Evolutionary conservation across 2,797 vertebrate genomes (phyloP).

Genomic region (Epinephelus coioides): DNA sequence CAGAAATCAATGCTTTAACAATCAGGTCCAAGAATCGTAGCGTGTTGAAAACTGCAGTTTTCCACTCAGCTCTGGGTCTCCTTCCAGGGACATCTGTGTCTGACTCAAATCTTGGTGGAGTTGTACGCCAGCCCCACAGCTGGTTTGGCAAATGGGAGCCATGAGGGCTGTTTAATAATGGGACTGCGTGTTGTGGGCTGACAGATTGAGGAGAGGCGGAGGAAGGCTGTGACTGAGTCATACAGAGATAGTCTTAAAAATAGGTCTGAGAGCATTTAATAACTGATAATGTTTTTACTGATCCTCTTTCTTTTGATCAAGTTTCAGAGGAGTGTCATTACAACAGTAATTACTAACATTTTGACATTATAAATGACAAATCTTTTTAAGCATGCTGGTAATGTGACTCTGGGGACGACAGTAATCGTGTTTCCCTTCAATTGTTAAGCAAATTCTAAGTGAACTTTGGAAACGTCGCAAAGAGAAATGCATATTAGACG

Average conservation of each 20-base stretch:
- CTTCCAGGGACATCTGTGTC: slow-evolving; percentile 50
- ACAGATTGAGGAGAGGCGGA: slow-evolving; percentile 45
- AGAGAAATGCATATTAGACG: no score
- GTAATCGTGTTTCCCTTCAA: no score
- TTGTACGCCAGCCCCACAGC: slow-evolving; percentile 41
- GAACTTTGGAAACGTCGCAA: no score
- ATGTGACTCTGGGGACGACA: no score
- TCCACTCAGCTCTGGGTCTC: slow-evolving; percentile 11
- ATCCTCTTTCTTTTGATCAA: neutral
- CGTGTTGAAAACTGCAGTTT: neutral
- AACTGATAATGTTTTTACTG: neutral
- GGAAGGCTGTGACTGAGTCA: slow-evolving; percentile 34
- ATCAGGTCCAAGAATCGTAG: slow-evolving; percentile 2
- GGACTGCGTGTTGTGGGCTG: slow-evolving; percentile 9
- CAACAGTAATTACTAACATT: no score
- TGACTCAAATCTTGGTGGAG: slow-evolving; percentile 40
- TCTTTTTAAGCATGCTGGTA: no score
- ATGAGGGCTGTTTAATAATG: slow-evolving; percentile 21
- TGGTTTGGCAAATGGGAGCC: slow-evolving; percentile 55
- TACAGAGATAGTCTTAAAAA: neutral
- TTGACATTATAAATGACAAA: no score
- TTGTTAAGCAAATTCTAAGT: no score
- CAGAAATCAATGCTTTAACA: slow-evolving; percentile 10
- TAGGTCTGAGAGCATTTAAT: slow-evolving; percentile 3
- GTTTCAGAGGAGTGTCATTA: neutral